Evolutionary conservation across 2,113 vertebrate species (phyloP).

Genomic region (Danionella cerebrum): DNA sequence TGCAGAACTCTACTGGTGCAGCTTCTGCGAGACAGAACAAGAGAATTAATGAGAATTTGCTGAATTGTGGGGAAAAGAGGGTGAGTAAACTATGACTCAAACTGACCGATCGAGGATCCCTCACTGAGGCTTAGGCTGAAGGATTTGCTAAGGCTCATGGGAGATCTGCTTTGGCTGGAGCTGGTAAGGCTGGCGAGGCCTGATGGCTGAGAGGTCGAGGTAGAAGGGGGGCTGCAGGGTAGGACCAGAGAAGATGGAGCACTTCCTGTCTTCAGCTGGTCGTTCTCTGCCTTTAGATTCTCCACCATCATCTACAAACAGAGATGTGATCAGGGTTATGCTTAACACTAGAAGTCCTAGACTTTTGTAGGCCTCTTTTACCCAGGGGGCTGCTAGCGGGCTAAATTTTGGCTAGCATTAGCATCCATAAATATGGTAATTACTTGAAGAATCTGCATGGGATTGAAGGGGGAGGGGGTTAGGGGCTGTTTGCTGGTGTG

Average conservation of each 20-base stretch:
- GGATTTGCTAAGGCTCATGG: constrained; percentile 80
- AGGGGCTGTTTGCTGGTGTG: too few species aligned
- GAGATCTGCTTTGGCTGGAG: constrained; percentile 73
- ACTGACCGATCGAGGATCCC: constrained; percentile 71
- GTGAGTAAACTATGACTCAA: not conserved
- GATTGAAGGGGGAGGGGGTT: too few species aligned
- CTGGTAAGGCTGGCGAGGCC: constrained; percentile 64
- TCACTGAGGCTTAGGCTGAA: constrained; percentile 75
- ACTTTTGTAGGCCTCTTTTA: too few species aligned
- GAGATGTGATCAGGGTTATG: not conserved
- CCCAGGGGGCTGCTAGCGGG: too few species aligned
- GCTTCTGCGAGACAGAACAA: constrained; percentile 58
- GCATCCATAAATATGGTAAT: too few species aligned
- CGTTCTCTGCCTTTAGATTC: constrained; percentile 86
- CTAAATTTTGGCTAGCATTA: too few species aligned
- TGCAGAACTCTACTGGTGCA: constrained; percentile 73
- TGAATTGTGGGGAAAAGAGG: too few species aligned
- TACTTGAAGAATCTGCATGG: too few species aligned
- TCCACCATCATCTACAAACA: constrained; percentile 79
- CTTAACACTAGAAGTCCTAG: too few species aligned
- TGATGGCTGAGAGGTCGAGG: constrained; percentile 67
- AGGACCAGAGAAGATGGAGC: constrained; percentile 41
- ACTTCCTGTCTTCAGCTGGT: constrained; percentile 83
- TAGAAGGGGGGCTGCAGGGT: constrained; percentile 57
- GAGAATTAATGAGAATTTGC: not conserved